Conservation (phyloP, 2,113 vertebrate genomes). For the Macheiramphus alcinus region DNA sequence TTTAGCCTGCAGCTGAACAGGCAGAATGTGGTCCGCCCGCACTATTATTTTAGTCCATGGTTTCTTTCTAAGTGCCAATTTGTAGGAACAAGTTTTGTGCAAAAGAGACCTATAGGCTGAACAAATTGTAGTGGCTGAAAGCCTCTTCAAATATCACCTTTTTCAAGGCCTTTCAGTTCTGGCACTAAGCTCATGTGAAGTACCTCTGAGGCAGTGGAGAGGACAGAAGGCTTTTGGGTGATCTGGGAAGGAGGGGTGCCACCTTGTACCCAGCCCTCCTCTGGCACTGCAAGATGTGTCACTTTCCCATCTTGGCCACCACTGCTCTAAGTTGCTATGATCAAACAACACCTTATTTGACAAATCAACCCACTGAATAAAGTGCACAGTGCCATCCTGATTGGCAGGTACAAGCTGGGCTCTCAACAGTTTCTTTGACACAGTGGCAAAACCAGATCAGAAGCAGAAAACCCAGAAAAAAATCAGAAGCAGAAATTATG, state of each 20-base stretch:
- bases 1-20: neutral
- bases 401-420: neutral
- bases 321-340: neutral
- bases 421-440: neutral
- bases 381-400: neutral
- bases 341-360: neutral
- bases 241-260: neutral
- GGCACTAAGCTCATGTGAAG: neutral
- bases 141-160: neutral
- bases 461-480: neutral
- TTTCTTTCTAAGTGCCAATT: neutral
- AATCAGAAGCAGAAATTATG: neutral
- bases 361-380: neutral
- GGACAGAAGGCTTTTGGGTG: neutral
- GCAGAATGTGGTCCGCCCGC: neutral
- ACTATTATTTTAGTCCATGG: neutral
- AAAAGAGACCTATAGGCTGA: neutral
- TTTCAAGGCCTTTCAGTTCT: neutral
- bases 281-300: neutral
- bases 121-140: neutral
- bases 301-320: neutral
- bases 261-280: neutral
- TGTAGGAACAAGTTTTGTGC: neutral
- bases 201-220: neutral
- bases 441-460: neutral